A percentile compares a stretch with the other conserved stretches of the same genome.
These are phyloP conservation scores for Hydrochoerus hydrochaeris DNA, from an alignment of 2,113 vertebrate species.

Conservation along the genomic window DNA sequence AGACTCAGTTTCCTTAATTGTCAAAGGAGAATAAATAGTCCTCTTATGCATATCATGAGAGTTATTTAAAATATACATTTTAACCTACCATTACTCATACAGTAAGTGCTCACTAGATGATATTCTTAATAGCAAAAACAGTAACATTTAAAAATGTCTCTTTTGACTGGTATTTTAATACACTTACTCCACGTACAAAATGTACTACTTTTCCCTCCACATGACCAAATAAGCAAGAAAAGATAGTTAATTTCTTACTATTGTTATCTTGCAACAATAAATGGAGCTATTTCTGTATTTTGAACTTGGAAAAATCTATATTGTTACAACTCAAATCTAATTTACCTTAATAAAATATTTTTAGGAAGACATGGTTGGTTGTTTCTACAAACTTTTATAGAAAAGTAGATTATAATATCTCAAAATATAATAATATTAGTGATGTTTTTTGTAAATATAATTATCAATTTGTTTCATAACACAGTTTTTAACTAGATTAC, in stretches of 20 bases:
- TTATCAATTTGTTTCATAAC: slow-evolving; percentile 68
- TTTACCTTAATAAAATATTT: slow-evolving; percentile 46
- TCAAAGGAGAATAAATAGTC: neutral
- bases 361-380: slow-evolving; percentile 21
- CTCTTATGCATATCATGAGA: neutral
- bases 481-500: slow-evolving; percentile 65
- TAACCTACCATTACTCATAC: neutral
- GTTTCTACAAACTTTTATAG: slow-evolving; percentile 35
- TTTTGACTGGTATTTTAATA: neutral
- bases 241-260: neutral
- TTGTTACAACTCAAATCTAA: slow-evolving; percentile 34
- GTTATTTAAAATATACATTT: neutral
- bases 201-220: neutral
- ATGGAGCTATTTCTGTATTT: neutral
- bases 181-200: neutral
- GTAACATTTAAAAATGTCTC: neutral
- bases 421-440: slow-evolving; percentile 60
- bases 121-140: neutral
- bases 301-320: slow-evolving; percentile 34
- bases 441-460: slow-evolving; percentile 62
- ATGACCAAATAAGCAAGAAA: neutral
- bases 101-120: neutral
- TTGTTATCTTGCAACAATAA: neutral
- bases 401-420: slow-evolving; percentile 16
- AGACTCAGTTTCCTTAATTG: neutral